Conservation (phyloP, 1,140 invertebrate species). For the Amphibalanus amphitrite region DNA sequence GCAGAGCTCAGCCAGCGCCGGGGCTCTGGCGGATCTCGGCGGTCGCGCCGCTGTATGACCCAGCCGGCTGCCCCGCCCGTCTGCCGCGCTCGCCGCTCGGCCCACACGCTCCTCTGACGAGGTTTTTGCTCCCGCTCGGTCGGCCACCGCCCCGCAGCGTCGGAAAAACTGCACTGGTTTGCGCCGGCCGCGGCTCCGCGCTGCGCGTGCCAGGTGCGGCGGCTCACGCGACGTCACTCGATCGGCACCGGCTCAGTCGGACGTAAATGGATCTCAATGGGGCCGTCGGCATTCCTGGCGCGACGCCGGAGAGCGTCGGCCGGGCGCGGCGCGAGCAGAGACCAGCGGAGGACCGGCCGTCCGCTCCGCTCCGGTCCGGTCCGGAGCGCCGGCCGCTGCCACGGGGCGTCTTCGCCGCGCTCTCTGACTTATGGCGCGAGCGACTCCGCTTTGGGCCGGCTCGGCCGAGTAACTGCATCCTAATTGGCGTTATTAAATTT, state of each 20-base stretch:
- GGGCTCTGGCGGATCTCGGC: too few species aligned
- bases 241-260: too few species aligned
- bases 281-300: not conserved
- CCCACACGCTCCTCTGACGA: not conserved
- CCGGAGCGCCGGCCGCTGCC: too few species aligned
- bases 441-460: not conserved
- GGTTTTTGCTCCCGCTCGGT: not conserved
- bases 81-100: too few species aligned
- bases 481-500: slow-evolving; percentile 2
- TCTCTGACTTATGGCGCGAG: not conserved
- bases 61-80: not conserved
- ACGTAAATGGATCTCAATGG: not conserved
- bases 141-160: too few species aligned
- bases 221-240: not conserved
- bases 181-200: not conserved
- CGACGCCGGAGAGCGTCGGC: too few species aligned
- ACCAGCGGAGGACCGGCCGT: not conserved
- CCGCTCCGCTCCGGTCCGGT: too few species aligned
- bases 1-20: too few species aligned
- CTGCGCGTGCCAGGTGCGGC: not conserved
- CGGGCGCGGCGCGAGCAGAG: not conserved
- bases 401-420: too few species aligned
- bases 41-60: too few species aligned
- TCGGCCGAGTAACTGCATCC: not conserved
- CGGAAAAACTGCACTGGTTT: not conserved